These are phyloP conservation scores for Xiphorhynchus erythropygius DNA, from an alignment of 2,797 vertebrate genomes.

Conservation along the genomic window DNA sequence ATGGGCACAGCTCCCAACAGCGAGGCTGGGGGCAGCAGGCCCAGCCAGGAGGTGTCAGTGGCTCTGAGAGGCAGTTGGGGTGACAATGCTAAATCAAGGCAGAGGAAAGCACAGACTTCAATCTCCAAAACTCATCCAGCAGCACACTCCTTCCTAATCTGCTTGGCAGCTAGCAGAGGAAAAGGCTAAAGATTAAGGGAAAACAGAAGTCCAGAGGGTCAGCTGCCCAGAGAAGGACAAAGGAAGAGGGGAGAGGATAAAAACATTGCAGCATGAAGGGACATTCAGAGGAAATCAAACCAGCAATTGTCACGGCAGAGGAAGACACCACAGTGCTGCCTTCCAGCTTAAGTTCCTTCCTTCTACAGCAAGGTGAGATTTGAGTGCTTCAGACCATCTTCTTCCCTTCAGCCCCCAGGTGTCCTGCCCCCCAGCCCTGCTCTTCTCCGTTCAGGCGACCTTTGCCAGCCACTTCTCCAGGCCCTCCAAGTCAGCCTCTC, in stretches of 20 bases:
- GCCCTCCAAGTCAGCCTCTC: constrained; percentile 80
- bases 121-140: not conserved
- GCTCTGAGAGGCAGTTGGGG: not conserved
- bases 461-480: constrained; percentile 88
- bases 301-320: not conserved
- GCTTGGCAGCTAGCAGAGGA: not conserved
- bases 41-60: rapidly evolving
- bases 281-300: not conserved
- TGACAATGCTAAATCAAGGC: not conserved
- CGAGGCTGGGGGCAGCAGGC: not conserved
- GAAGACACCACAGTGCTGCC: not conserved
- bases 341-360: constrained; percentile 6
- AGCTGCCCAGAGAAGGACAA: not conserved
- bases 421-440: not conserved
- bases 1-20: not conserved
- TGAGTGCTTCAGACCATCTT: not conserved
- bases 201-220: not conserved
- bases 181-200: not conserved
- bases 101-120: not conserved
- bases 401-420: not conserved
- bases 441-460: constrained; percentile 70
- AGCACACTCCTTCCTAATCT: not conserved
- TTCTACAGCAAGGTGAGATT: not conserved
- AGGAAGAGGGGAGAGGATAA: not conserved
- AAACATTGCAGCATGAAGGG: not conserved